These are phyloP conservation scores for Pyralis farinalis DNA, from an alignment of 2,888 invertebrate genomes.

Conservation along the genomic window DNA sequence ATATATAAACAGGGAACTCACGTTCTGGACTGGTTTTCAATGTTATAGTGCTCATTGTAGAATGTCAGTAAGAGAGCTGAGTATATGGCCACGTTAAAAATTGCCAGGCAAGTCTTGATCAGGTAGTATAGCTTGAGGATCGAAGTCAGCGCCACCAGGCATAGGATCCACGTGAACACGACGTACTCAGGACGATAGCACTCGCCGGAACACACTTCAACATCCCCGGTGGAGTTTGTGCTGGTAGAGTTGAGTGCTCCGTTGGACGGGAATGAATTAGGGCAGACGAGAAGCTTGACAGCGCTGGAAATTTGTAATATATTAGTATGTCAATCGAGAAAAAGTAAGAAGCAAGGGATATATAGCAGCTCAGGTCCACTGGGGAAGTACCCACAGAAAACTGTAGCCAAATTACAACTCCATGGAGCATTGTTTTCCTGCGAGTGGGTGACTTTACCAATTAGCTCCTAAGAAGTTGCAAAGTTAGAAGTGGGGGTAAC, in stretches of 20 bases:
- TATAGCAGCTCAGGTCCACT: too few species aligned
- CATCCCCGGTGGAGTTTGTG: neutral
- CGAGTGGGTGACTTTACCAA: too few species aligned
- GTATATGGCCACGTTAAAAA: slow-evolving; percentile 88
- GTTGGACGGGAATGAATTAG: slow-evolving; percentile 31
- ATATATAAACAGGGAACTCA: neutral
- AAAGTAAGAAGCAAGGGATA: too few species aligned
- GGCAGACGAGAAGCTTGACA: slow-evolving; percentile 58
- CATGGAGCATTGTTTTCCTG: too few species aligned
- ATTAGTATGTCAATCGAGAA: too few species aligned
- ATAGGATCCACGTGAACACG: slow-evolving; percentile 96
- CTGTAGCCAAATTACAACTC: too few species aligned
- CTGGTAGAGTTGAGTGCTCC: neutral
- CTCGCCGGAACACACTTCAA: slow-evolving; percentile 27
- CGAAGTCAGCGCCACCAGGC: slow-evolving; percentile 94
- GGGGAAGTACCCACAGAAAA: too few species aligned
- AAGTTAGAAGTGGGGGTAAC: too few species aligned
- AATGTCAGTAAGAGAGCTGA: slow-evolving; percentile 84
- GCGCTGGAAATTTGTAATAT: slow-evolving; percentile 66
- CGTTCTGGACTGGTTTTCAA: neutral
- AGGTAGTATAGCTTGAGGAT: slow-evolving; percentile 94
- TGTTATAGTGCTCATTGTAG: slow-evolving; percentile 75
- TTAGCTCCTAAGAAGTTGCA: too few species aligned
- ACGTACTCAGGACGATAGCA: slow-evolving; percentile 92
- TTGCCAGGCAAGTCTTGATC: slow-evolving; percentile 89